phyloP scores from a whole-genome alignment of 2,113 vertebrate genomes.

The Barbus barbus region DNA sequence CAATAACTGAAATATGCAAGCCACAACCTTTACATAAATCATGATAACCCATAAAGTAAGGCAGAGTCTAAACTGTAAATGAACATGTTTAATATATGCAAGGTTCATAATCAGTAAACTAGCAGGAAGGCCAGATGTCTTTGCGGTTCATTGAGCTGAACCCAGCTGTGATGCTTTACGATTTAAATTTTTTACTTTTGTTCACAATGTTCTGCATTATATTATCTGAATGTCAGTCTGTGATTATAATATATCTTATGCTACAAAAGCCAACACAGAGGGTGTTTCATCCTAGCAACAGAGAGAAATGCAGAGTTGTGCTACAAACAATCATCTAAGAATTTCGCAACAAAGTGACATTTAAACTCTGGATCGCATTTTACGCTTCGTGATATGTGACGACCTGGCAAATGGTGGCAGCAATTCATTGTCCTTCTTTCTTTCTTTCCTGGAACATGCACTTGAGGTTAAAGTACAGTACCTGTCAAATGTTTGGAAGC shows the following conservation, averaged over 20 bases:
- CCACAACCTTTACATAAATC: background rate
- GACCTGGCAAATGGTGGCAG: background rate
- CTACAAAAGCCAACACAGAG: background rate
- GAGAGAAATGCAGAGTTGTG: background rate
- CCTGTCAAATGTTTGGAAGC: background rate
- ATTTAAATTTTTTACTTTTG: background rate
- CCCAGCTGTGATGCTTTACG: background rate
- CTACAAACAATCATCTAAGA: background rate
- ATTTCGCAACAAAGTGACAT: conserved; percentile 43
- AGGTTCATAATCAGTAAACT: background rate
- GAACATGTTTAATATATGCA: background rate
- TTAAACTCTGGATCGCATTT: background rate
- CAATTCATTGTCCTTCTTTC: background rate
- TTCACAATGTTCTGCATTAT: background rate
- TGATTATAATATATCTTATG: background rate
- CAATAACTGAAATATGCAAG: background rate
- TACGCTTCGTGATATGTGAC: background rate
- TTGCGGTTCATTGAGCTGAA: conserved; percentile 35
- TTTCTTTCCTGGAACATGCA: background rate
- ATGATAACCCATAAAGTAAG: background rate
- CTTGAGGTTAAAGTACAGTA: background rate
- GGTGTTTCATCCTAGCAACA: background rate
- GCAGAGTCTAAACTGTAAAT: background rate
- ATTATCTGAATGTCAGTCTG: background rate
- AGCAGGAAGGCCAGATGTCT: background rate